Conservation (phyloP, 1,140 invertebrate genomes). For the Ceratitis capitata region DNA sequence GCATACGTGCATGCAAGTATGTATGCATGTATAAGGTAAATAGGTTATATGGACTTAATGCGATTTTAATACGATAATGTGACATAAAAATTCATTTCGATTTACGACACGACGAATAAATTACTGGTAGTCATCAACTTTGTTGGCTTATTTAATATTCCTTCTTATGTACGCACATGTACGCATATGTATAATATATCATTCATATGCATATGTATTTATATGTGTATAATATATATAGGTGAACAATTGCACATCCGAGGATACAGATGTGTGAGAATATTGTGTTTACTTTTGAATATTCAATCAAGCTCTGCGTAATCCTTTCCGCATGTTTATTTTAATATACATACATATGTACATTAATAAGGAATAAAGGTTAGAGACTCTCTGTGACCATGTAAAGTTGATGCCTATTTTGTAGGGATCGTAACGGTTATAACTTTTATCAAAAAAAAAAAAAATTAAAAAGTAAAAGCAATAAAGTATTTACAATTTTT, state of each 20-base stretch:
- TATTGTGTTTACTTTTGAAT: not conserved
- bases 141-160: not conserved
- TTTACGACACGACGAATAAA: constrained; percentile 25
- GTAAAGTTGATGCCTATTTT: no score
- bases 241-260: no score
- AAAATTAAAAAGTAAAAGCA: no score
- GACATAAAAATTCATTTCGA: constrained; percentile 31
- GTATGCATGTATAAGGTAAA: not conserved
- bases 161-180: not conserved
- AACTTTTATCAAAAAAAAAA: no score
- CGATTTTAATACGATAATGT: constrained; percentile 25
- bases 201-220: not conserved
- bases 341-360: not conserved
- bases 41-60: constrained; percentile 25
- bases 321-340: not conserved
- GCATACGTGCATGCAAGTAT: not conserved
- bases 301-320: not conserved
- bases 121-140: constrained; percentile 8
- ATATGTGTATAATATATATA: no score
- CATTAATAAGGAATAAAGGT: not conserved
- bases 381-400: not conserved
- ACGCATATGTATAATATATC: not conserved
- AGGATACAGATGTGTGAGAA: no score
- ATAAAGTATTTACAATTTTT: no score
- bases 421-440: no score